Conservation (phyloP, 2,888 invertebrate species). For the Epinotia demarniana region DNA sequence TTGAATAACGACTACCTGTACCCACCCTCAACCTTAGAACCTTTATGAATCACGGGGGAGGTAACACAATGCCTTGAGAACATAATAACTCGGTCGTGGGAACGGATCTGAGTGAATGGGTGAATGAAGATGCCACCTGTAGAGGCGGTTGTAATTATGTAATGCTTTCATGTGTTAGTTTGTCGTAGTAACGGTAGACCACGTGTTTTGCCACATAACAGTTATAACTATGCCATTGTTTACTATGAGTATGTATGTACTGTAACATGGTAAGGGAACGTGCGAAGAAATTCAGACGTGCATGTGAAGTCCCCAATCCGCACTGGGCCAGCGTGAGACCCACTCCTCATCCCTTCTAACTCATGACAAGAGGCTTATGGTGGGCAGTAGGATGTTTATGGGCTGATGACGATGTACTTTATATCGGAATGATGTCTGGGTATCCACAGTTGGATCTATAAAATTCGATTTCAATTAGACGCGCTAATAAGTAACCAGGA, state of each 20-base stretch:
- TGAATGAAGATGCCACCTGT: conserved; percentile 71
- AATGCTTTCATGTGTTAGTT: conserved; percentile 19
- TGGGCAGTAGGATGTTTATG: no score
- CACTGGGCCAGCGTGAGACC: no score
- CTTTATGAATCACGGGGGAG: conserved; percentile 68
- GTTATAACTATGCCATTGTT: conserved; percentile 16
- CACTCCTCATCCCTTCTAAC: no score
- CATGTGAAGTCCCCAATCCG: no score
- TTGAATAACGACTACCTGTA: conserved; percentile 64
- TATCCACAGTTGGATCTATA: not conserved
- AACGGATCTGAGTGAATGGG: conserved; percentile 66
- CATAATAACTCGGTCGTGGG: conserved; percentile 72
- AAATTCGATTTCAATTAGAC: not conserved
- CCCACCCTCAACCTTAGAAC: conserved; percentile 74
- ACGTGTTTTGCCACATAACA: conserved; percentile 20
- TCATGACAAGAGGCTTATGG: no score
- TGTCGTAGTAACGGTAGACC: conserved; percentile 21
- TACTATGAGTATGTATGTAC: not conserved
- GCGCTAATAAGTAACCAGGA: no score
- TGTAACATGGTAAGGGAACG: no score
- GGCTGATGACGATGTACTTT: not conserved
- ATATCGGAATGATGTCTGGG: not conserved
- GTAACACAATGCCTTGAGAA: conserved; percentile 62
- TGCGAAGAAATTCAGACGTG: no score
- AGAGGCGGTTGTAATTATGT: conserved; percentile 48